Conservation (phyloP, 2,797 vertebrate genomes). For the Oryzias dopingdopingensis region DNA sequence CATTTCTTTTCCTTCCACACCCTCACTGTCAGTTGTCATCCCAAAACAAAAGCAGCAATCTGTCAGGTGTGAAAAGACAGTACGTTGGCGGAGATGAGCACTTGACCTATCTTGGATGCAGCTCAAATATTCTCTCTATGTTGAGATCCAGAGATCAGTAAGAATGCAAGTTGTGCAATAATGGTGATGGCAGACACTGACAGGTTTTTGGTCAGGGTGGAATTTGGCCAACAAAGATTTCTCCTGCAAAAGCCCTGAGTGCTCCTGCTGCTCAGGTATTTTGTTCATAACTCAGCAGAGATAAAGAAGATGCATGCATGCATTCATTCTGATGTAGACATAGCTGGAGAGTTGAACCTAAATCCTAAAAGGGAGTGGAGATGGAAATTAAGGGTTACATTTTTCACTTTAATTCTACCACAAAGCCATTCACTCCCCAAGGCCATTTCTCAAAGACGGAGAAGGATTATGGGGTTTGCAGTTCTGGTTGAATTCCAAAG, state of each 20-base stretch:
- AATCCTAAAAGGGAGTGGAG: slow-evolving; percentile 33
- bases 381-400: slow-evolving; percentile 46
- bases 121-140: slow-evolving; percentile 51
- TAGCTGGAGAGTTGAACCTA: slow-evolving; percentile 11
- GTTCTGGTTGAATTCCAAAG: slow-evolving; percentile 67
- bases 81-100: slow-evolving; percentile 49
- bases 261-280: slow-evolving; percentile 36
- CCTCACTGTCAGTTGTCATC: slow-evolving; percentile 40
- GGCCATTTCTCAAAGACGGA: slow-evolving; percentile 57
- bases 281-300: slow-evolving; percentile 34
- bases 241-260: slow-evolving; percentile 45
- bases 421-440: slow-evolving; percentile 55
- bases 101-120: slow-evolving; percentile 56
- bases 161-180: slow-evolving; percentile 60
- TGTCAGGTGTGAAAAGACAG: slow-evolving; percentile 65
- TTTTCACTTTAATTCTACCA: slow-evolving; percentile 46
- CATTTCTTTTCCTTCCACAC: slow-evolving; percentile 37
- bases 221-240: slow-evolving; percentile 49
- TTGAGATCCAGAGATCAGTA: slow-evolving; percentile 45
- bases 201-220: slow-evolving; percentile 54
- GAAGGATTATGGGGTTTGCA: slow-evolving; percentile 69
- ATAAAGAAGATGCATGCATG: slow-evolving; percentile 32
- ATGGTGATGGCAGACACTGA: slow-evolving; percentile 61
- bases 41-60: slow-evolving; percentile 33
- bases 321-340: slow-evolving; percentile 26